Percentiles rank a stretch among this genome's conserved stretches.
phyloP scores from a whole-genome alignment of 2,113 vertebrate genomes.

The Scartelaos histophorus region DNA sequence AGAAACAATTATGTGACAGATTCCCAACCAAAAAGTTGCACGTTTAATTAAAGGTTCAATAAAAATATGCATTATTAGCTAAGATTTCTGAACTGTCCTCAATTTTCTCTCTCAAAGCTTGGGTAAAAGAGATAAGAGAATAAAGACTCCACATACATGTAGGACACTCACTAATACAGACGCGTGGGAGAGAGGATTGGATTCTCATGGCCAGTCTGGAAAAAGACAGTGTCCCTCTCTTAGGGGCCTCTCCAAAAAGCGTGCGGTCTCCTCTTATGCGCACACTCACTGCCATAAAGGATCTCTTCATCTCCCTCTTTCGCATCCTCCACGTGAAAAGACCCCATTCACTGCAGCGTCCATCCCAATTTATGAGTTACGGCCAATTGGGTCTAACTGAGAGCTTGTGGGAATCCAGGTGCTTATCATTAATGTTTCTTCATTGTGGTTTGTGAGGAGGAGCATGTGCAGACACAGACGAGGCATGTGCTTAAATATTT shows the following conservation, averaged over 20 bases:
- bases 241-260: conserved; percentile 45
- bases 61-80: too few relatives aligned
- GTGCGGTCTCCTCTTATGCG: conserved; percentile 71
- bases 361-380: conserved; percentile 72
- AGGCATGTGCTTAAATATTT: conserved; percentile 23
- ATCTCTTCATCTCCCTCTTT: conserved; percentile 66
- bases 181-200: conserved; percentile 72
- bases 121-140: conserved; percentile 48
- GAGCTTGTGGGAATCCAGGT: conserved; percentile 76
- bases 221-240: conserved; percentile 65
- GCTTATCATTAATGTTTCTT: conserved; percentile 72
- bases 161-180: conserved; percentile 68
- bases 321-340: conserved; percentile 63
- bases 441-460: conserved; percentile 60
- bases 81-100: conserved; percentile 30
- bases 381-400: conserved; percentile 69
- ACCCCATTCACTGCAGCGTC: conserved; percentile 62
- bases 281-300: conserved; percentile 68
- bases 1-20: too few relatives aligned
- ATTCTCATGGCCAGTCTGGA: conserved; percentile 67
- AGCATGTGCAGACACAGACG: conserved; percentile 53
- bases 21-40: too few relatives aligned
- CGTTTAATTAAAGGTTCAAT: too few relatives aligned
- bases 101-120: conserved; percentile 44
- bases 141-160: conserved; percentile 7